These are phyloP conservation scores for Pandemis corylana DNA, from an alignment of 2,888 invertebrate species.

Conservation along the genomic window DNA sequence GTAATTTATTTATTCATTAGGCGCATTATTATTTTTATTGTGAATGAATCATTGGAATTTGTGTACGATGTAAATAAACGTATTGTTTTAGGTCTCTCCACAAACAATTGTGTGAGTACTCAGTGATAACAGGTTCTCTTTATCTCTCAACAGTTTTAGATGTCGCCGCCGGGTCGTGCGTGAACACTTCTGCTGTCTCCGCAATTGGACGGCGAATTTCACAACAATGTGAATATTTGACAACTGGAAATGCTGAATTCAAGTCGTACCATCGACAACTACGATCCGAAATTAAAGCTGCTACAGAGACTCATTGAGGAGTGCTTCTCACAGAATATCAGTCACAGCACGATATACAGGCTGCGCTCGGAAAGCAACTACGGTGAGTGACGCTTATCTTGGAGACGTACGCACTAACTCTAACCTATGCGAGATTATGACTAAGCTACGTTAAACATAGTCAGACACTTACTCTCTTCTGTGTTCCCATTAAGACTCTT, in stretches of 20 bases:
- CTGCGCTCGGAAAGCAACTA: constrained; percentile 10
- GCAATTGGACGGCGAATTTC: constrained; percentile 12
- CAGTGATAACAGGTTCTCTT: constrained; percentile 45
- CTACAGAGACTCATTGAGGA: constrained; percentile 45
- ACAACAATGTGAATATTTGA: constrained; percentile 28
- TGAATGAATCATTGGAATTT: neutral
- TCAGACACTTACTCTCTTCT: no score
- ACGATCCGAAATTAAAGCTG: constrained; percentile 44
- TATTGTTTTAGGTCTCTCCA: constrained; percentile 20
- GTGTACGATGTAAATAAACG: neutral
- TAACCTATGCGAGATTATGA: neutral
- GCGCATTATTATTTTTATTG: neutral
- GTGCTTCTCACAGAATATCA: constrained; percentile 46
- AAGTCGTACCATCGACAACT: constrained; percentile 42
- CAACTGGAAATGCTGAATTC: constrained; percentile 43
- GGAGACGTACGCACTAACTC: neutral
- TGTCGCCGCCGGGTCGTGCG: constrained; percentile 45
- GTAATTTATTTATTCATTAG: constrained; percentile 11
- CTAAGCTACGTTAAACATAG: neutral
- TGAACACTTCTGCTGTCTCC: constrained; percentile 36
- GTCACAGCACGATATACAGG: constrained; percentile 44
- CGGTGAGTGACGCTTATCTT: constrained; percentile 42
- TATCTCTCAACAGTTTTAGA: constrained; percentile 52
- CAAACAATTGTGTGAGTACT: constrained; percentile 10
- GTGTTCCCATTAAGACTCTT: no score